Evolutionary conservation across 2,113 vertebrate genomes (phyloP), one percentile per base, ranked within the genome.

Genomic region (Muntiacus muntjak): DNA sequence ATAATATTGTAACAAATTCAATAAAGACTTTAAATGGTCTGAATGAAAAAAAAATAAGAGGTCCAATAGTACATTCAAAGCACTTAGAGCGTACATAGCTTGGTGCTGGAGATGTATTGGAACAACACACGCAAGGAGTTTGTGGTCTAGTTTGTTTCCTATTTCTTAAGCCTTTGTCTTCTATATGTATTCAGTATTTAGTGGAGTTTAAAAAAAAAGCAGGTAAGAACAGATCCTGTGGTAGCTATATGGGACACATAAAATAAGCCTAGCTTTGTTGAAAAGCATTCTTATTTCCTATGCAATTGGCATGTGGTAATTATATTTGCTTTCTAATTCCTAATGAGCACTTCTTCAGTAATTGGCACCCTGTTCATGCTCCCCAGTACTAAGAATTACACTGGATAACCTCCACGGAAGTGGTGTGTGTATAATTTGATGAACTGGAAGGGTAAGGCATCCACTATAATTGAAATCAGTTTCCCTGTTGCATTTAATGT

Each of bases 321-420:
- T 97, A 98, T 96, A 93, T 98, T 98, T 98, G 91, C 97, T 97
- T 98, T 98, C 96, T 97, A 96, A 97, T 96, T 97, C 95, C 87
- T 98, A 97, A 98, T 91, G 89, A 97, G 97, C 86, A 97, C 94
- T 95, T 98, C 95, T 96, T 97, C 95, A 97, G 94, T 97, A 98
- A 97, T 98, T 98, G 98, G 97, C 97, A 98, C 96, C 88, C 94
- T 97, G 89, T 87, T 79, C 36, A 13, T 89, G 89, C 78, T 97
- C 92, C 91, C 94, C 83, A 91, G 90, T 64, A 95, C 90, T 84
- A 62, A 92, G 97, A 96, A 97, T 97, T 97, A 97, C 26, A 71
- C 96, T 93, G 97, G 94, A 95, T 97, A 78, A 82, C 67, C 19
- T 93, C 94, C 96, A 62, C 7, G 14, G 95, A 97, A 93, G 89